These are phyloP conservation scores for Orchesella flavescens DNA, from an alignment of 2,888 invertebrate genomes.

Conservation along the genomic window DNA sequence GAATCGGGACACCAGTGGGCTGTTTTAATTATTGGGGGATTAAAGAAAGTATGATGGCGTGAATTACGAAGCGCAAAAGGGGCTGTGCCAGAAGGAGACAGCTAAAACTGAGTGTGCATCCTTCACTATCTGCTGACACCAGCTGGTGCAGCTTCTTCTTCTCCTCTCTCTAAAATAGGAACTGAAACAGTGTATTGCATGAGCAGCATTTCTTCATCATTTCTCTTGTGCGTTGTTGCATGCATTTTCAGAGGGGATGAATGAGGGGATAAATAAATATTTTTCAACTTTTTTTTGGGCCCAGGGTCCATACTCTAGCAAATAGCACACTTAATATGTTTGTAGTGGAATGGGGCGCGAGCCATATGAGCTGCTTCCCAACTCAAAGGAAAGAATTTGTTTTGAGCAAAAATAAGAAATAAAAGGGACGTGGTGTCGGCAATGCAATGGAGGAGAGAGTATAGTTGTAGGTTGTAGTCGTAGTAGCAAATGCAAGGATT, in stretches of 20 bases:
- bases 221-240: constrained; percentile 11
- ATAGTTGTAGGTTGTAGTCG: neutral
- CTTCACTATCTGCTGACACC: constrained; percentile 47
- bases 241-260: neutral
- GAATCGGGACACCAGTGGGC: constrained; percentile 34
- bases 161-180: neutral
- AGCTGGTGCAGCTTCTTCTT: constrained; percentile 44
- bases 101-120: constrained; percentile 31
- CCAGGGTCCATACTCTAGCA: neutral
- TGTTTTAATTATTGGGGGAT: constrained; percentile 71
- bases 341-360: constrained; percentile 56
- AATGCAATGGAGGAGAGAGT: neutral
- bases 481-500: neutral
- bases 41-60: constrained; percentile 67
- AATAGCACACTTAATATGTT: constrained; percentile 26
- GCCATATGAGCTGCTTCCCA: constrained; percentile 33
- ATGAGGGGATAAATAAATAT: constrained; percentile 52
- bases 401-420: constrained; percentile 49
- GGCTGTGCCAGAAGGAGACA: constrained; percentile 34
- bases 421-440: constrained; percentile 8
- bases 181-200: neutral
- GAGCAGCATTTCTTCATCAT: constrained; percentile 9
- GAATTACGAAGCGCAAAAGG: constrained; percentile 64
- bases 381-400: constrained; percentile 37
- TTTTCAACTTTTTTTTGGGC: constrained; percentile 43